Evolutionary conservation across 2,888 invertebrate species (phyloP).

Genomic region (Aphodius sticticus): DNA sequence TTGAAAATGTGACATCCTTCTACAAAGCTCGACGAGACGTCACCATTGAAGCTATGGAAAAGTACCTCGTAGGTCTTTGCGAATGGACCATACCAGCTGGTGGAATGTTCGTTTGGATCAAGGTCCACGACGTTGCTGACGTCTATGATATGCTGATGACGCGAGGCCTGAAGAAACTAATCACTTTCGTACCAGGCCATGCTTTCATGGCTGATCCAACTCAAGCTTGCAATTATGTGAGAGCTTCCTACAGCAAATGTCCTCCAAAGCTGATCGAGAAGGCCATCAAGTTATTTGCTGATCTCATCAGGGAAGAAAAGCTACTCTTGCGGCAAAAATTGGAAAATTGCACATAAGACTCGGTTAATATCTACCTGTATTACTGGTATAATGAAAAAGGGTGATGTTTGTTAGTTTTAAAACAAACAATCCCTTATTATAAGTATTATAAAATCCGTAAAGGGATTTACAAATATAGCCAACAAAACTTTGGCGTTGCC

Average conservation of each 20-base stretch:
- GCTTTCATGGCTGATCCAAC: slow-evolving; percentile 72
- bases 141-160: slow-evolving; percentile 77
- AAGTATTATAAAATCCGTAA: neutral
- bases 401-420: neutral
- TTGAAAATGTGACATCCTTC: slow-evolving; percentile 66
- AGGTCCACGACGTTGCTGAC: slow-evolving; percentile 72
- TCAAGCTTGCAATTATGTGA: slow-evolving; percentile 71
- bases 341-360: slow-evolving; percentile 52
- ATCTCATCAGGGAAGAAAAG: slow-evolving; percentile 69
- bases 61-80: slow-evolving; percentile 68
- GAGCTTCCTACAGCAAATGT: slow-evolving; percentile 77
- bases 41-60: slow-evolving; percentile 67
- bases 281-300: slow-evolving; percentile 67
- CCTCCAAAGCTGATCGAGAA: slow-evolving; percentile 70
- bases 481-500: neutral
- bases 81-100: slow-evolving; percentile 74
- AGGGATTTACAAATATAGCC: neutral
- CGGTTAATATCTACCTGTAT: slow-evolving; percentile 26
- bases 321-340: slow-evolving; percentile 57
- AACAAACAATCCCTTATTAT: neutral
- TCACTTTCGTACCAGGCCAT: slow-evolving; percentile 78
- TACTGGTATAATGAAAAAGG: neutral
- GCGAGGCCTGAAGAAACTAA: slow-evolving; percentile 71
- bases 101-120: slow-evolving; percentile 83
- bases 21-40: slow-evolving; percentile 71